A percentile compares a stretch with the other conserved stretches of the same genome.
These are phyloP conservation scores for Pollenia angustigena DNA, from an alignment of 2,888 invertebrate species.

Conservation along the genomic window DNA sequence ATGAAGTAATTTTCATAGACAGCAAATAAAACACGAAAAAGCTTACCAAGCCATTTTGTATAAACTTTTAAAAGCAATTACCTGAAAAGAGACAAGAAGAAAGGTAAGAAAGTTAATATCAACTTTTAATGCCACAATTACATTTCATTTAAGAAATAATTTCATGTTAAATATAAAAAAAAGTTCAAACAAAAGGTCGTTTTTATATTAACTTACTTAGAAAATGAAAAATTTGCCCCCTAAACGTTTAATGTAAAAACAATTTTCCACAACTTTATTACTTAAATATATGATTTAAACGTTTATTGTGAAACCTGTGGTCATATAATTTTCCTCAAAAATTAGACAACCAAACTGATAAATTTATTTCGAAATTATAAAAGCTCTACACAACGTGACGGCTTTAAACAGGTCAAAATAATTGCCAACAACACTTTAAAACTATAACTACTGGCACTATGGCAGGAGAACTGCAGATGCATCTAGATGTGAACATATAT, in stretches of 20 bases:
- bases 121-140: conserved; percentile 34
- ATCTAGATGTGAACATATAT: conserved; percentile 21
- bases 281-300: conserved; percentile 40
- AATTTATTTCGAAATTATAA: conserved; percentile 22
- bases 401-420: conserved; percentile 64
- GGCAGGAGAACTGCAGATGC: not conserved
- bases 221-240: not conserved
- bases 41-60: conserved; percentile 39
- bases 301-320: conserved; percentile 41
- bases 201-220: conserved; percentile 19
- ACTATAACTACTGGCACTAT: conserved; percentile 33
- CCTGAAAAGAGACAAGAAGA: conserved; percentile 58
- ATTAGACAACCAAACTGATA: conserved; percentile 23
- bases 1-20: conserved; percentile 55
- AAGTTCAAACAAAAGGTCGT: conserved; percentile 46
- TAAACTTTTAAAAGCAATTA: conserved; percentile 35
- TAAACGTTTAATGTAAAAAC: conserved; percentile 2
- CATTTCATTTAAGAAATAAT: conserved; percentile 33
- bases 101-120: conserved; percentile 29
- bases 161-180: conserved; percentile 28
- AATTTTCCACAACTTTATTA: conserved; percentile 40
- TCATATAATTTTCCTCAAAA: conserved; percentile 34
- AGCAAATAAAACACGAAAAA: conserved; percentile 15
- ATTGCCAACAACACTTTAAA: conserved; percentile 66
- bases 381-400: conserved; percentile 39